Evolutionary conservation across 2,797 vertebrate genomes (phyloP).

Genomic region (Typhlichthys eigenmanni): DNA sequence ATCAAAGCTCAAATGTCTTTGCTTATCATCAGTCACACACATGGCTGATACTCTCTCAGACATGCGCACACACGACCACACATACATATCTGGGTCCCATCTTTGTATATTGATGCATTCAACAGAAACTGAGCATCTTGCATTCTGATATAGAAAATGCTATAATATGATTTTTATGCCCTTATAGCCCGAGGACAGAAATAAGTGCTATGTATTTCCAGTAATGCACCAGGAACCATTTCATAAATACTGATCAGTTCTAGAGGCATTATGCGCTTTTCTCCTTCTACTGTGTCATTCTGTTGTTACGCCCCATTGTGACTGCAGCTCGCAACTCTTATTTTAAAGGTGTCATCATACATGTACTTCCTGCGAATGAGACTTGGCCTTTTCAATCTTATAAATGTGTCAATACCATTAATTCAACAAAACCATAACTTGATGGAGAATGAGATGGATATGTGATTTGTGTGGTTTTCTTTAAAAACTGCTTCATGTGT

Average conservation of each 20-base stretch:
- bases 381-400: too few relatives aligned
- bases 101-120: too few relatives aligned
- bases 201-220: constrained; percentile 56
- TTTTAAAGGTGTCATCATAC: too few relatives aligned
- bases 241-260: constrained; percentile 65
- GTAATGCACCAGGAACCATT: constrained; percentile 60
- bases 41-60: constrained; percentile 9
- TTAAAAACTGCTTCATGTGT: too few relatives aligned
- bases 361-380: too few relatives aligned
- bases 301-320: too few relatives aligned
- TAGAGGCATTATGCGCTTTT: constrained; percentile 34
- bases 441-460: too few relatives aligned
- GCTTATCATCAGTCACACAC: constrained; percentile 49
- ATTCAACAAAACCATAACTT: too few relatives aligned
- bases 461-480: too few relatives aligned
- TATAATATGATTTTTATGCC: constrained; percentile 12
- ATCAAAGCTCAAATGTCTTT: constrained; percentile 26
- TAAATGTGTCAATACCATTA: too few relatives aligned
- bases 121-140: constrained; percentile 5
- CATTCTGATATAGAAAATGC: constrained; percentile 40
- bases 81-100: too few relatives aligned
- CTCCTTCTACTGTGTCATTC: neutral
- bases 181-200: constrained; percentile 59
- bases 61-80: neutral
- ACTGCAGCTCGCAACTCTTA: too few relatives aligned